A percentile compares a stretch with the other conserved stretches of the same genome.
phyloP scores from a whole-genome alignment of 2,888 invertebrate genomes.

The Hedychridium roseum region DNA sequence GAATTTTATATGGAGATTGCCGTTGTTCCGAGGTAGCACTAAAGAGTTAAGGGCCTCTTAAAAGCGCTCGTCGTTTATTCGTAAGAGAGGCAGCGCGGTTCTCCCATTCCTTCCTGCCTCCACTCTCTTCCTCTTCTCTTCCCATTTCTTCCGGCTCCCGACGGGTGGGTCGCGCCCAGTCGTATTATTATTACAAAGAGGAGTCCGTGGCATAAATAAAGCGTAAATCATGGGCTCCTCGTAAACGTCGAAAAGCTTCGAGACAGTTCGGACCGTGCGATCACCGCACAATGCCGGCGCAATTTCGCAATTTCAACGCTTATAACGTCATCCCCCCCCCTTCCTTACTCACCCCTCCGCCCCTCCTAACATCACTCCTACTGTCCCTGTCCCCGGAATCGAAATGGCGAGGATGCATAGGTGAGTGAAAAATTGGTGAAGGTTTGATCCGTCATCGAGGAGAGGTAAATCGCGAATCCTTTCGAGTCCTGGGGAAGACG shows the following conservation, averaged over 20 bases:
- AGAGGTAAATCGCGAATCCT: conserved; percentile 16
- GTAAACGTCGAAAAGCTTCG: conserved; percentile 57
- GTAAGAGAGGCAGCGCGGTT: conserved; percentile 53
- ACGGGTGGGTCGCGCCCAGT: conserved; percentile 6
- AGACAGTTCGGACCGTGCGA: conserved; percentile 51
- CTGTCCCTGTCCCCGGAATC: too few species aligned
- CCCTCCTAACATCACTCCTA: too few species aligned
- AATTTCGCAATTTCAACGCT: conserved; percentile 39
- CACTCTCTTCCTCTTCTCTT: background rate
- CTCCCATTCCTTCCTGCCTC: conserved; percentile 6
- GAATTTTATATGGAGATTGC: conserved; percentile 56
- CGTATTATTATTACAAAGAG: conserved; percentile 58
- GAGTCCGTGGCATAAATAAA: conserved; percentile 59
- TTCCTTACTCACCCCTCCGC: conserved; percentile 3
- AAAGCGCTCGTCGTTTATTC: conserved; percentile 56
- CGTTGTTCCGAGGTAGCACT: conserved; percentile 46
- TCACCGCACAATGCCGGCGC: conserved; percentile 38
- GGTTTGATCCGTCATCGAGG: conserved; percentile 23
- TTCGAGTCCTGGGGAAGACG: too few species aligned
- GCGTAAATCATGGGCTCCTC: conserved; percentile 56
- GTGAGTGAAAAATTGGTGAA: conserved; percentile 9
- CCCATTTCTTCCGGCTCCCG: conserved; percentile 10
- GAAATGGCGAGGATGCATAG: conserved; percentile 5
- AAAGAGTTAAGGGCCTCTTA: conserved; percentile 54
- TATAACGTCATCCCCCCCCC: conserved; percentile 13